A percentile compares a stretch with the other conserved stretches of the same genome.
Conservation (phyloP, 2,888 invertebrate species). For the Andrena hattorfiana region DNA sequence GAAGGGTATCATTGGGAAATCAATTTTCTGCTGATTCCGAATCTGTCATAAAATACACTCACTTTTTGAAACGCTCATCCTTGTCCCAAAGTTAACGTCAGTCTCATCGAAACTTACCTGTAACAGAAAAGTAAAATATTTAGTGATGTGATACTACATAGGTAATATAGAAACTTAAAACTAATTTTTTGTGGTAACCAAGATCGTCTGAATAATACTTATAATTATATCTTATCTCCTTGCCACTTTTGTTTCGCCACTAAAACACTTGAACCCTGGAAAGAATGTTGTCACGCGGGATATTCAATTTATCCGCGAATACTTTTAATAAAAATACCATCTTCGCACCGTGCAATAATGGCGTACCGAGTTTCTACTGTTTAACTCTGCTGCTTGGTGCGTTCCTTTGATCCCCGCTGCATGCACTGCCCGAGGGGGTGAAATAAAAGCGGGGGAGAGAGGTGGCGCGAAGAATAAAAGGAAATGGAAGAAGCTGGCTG, state of each 20-base stretch:
- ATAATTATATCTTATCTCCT: too few relatives aligned
- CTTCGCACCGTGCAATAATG: background rate
- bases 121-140: slow-evolving; percentile 14
- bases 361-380: background rate
- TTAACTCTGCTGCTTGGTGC: background rate
- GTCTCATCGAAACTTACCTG: slow-evolving; percentile 19
- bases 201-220: too few relatives aligned
- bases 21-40: background rate
- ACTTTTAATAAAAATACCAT: background rate
- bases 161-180: too few relatives aligned
- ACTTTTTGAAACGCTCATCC: background rate
- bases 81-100: background rate
- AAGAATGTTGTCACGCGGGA: too few relatives aligned
- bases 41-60: background rate
- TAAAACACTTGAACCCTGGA: too few relatives aligned
- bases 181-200: too few relatives aligned
- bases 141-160: too few relatives aligned
- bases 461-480: background rate
- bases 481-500: background rate
- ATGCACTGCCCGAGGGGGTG: too few relatives aligned
- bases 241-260: too few relatives aligned
- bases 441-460: background rate
- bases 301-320: background rate
- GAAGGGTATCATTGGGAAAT: too few relatives aligned
- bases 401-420: background rate